phyloP scores from a whole-genome alignment of 2,888 invertebrate genomes.

The Xylota sylvarum region DNA sequence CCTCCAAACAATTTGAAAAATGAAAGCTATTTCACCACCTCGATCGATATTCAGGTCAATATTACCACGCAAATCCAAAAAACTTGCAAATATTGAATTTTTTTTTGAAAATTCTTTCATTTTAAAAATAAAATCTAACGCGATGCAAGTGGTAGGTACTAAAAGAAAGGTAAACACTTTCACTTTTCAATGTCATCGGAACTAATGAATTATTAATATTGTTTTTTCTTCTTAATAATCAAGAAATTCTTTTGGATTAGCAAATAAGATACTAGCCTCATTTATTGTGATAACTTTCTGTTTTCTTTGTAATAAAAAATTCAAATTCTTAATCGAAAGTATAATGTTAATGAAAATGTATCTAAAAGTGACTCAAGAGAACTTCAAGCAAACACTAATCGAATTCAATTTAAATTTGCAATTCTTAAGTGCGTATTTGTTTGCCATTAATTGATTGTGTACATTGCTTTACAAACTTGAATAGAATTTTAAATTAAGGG shows the following conservation, averaged over 20 bases:
- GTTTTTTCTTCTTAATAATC: neutral
- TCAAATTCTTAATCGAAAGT: slow-evolving; percentile 20
- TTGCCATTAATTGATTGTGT: neutral
- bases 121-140: neutral
- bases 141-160: neutral
- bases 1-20: neutral
- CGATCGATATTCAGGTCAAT: neutral
- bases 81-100: neutral
- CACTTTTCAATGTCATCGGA: slow-evolving; percentile 49
- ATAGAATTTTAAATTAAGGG: neutral
- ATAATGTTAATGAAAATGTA: neutral
- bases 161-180: slow-evolving; percentile 27
- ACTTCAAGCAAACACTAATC: neutral
- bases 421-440: neutral
- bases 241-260: slow-evolving; percentile 8
- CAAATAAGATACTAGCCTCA: neutral
- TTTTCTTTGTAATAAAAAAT: slow-evolving; percentile 22
- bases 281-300: slow-evolving; percentile 21
- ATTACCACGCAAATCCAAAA: neutral
- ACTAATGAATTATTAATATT: slow-evolving; percentile 37
- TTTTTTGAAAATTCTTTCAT: neutral
- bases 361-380: neutral
- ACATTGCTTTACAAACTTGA: neutral
- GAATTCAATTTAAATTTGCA: neutral
- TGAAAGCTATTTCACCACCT: neutral